These are phyloP conservation scores for Buceros bicornis DNA, from an alignment of 2,797 vertebrate genomes.

Conservation along the genomic window DNA sequence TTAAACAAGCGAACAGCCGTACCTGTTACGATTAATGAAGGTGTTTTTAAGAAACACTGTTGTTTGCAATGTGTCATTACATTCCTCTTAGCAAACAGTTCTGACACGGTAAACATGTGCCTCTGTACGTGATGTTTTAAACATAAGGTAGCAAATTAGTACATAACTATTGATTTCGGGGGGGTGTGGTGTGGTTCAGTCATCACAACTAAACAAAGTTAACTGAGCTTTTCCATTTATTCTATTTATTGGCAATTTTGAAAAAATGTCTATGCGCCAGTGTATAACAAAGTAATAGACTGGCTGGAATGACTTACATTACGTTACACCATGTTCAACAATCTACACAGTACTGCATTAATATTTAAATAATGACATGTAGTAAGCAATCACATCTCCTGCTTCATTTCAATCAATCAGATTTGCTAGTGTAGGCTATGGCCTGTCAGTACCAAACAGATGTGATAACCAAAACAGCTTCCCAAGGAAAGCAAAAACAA, in stretches of 20 bases:
- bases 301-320: not conserved
- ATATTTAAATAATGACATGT: not conserved
- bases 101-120: not conserved
- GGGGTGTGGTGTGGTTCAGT: not conserved
- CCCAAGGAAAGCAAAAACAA: not conserved
- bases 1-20: not conserved
- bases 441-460: not conserved
- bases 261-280: not conserved
- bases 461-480: not conserved
- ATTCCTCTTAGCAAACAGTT: not conserved
- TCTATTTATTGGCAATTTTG: not conserved
- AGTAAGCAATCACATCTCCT: not conserved
- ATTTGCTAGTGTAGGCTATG: not conserved
- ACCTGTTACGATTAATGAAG: not conserved
- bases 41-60: not conserved
- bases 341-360: not conserved
- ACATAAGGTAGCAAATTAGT: not conserved
- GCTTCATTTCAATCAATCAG: not conserved
- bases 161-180: not conserved
- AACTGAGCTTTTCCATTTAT: not conserved
- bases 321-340: not conserved
- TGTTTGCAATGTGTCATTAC: not conserved
- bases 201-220: not conserved
- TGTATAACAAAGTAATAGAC: not conserved
- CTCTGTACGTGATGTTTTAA: not conserved